Percentiles rank a stretch among this genome's conserved stretches.
phyloP scores from a whole-genome alignment of 2,113 vertebrate species.

The Aphyosemion australe region DNA sequence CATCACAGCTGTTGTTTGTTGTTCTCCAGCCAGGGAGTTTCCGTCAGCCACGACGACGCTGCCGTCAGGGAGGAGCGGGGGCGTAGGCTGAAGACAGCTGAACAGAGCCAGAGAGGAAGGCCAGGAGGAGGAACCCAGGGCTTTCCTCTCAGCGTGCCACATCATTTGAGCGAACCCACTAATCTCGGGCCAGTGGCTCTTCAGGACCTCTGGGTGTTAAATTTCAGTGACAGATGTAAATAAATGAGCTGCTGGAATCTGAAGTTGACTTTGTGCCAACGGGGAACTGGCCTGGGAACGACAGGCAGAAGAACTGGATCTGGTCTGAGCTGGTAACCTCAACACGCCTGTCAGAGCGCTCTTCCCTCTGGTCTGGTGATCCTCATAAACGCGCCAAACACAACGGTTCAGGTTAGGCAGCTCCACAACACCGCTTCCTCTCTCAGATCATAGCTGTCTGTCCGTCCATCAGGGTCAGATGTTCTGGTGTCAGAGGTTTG shows the following conservation, averaged over 20 bases:
- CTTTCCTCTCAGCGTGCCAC: slow-evolving; percentile 42
- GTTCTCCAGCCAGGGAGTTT: too few relatives aligned
- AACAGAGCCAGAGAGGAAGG: slow-evolving; percentile 56
- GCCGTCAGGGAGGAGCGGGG: too few relatives aligned
- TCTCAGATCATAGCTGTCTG: too few relatives aligned
- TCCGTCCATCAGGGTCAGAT: too few relatives aligned
- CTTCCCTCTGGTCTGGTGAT: slow-evolving; percentile 2
- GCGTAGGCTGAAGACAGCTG: slow-evolving; percentile 47
- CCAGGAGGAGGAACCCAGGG: slow-evolving; percentile 8
- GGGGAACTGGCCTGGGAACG: slow-evolving; percentile 25
- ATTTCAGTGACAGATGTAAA: slow-evolving; percentile 70
- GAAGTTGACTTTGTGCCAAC: slow-evolving; percentile 33
- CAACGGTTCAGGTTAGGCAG: not conserved
- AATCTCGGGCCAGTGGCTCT: slow-evolving; percentile 56
- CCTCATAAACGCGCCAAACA: not conserved
- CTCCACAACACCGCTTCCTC: not conserved
- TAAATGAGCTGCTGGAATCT: slow-evolving; percentile 61
- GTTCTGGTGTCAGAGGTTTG: too few relatives aligned
- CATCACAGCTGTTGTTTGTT: too few relatives aligned
- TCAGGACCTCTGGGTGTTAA: slow-evolving; percentile 51
- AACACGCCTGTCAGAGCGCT: too few relatives aligned
- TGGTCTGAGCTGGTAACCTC: slow-evolving; percentile 37
- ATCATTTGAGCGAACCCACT: slow-evolving; percentile 59
- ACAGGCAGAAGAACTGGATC: slow-evolving; percentile 37
- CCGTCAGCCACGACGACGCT: too few relatives aligned